phyloP scores from a whole-genome alignment of 2,888 invertebrate species.

The Drosophila formosana region DNA sequence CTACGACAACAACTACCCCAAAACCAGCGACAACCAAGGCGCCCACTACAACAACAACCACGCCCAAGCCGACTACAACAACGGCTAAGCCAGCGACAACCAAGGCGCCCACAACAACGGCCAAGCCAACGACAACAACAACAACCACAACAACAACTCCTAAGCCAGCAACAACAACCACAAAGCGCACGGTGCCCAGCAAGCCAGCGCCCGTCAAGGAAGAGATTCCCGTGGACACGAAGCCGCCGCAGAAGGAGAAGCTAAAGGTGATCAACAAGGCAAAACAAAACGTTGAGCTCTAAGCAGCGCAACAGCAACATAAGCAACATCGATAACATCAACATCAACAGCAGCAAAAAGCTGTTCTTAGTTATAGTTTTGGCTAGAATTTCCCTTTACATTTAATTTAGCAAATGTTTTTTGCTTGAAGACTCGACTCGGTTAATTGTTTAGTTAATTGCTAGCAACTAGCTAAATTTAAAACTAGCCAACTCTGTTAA shows the following conservation, averaged over 20 bases:
- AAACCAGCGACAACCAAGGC: slow-evolving; percentile 54
- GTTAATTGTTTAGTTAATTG: slow-evolving; percentile 39
- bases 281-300: slow-evolving; percentile 84
- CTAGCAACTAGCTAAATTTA: slow-evolving; percentile 43
- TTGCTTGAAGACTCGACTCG: slow-evolving; percentile 17
- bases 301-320: slow-evolving; percentile 42
- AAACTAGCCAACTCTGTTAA: slow-evolving; percentile 32
- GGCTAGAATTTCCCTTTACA: slow-evolving; percentile 1
- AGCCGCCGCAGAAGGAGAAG: slow-evolving; percentile 86
- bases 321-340: background rate
- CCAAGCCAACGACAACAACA: slow-evolving; percentile 54
- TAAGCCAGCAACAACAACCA: slow-evolving; percentile 55
- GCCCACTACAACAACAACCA: slow-evolving; percentile 62
- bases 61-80: slow-evolving; percentile 53
- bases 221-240: slow-evolving; percentile 86
- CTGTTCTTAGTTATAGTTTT: slow-evolving; percentile 11
- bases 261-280: slow-evolving; percentile 87
- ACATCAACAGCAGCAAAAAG: background rate
- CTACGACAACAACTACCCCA: slow-evolving; percentile 39
- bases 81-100: slow-evolving; percentile 53
- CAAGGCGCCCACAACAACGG: slow-evolving; percentile 46
- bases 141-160: slow-evolving; percentile 47
- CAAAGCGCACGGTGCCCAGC: slow-evolving; percentile 77
- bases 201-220: slow-evolving; percentile 86
- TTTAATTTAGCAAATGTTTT: background rate